Conservation (phyloP, 2,888 invertebrate species). For the Sicus ferrugineus region DNA sequence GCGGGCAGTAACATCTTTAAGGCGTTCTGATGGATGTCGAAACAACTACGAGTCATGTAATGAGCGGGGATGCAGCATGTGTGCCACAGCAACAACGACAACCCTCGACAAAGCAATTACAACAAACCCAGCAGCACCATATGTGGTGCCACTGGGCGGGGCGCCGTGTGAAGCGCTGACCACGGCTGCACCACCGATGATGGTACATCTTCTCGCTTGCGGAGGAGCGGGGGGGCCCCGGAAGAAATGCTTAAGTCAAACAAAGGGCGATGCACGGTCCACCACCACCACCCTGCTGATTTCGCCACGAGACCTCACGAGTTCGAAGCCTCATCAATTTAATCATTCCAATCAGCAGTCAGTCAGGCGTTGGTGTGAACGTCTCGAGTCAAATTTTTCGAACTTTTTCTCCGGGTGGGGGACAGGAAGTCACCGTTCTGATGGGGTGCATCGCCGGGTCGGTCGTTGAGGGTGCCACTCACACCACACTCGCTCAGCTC, state of each 20-base stretch:
- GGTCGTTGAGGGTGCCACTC: too few relatives aligned
- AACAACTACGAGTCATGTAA: conserved; percentile 51
- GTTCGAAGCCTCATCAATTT: conserved; percentile 16
- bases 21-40: conserved; percentile 56
- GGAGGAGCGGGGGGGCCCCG: background rate
- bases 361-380: conserved; percentile 32
- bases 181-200: background rate
- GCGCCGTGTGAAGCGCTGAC: conserved; percentile 13
- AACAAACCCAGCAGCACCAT: conserved; percentile 5
- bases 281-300: background rate
- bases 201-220: background rate
- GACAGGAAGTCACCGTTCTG: background rate
- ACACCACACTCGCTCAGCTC: too few relatives aligned
- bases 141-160: background rate
- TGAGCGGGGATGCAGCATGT: conserved; percentile 49
- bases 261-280: background rate
- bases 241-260: background rate
- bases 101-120: conserved; percentile 14
- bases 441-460: background rate
- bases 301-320: too few relatives aligned
- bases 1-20: conserved; percentile 40
- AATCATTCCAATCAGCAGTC: conserved; percentile 35
- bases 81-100: conserved; percentile 9
- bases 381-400: conserved; percentile 36
- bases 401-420: conserved; percentile 3